Evolutionary conservation across 2,797 vertebrate genomes (phyloP).

Genomic region (Lagodon rhomboides): DNA sequence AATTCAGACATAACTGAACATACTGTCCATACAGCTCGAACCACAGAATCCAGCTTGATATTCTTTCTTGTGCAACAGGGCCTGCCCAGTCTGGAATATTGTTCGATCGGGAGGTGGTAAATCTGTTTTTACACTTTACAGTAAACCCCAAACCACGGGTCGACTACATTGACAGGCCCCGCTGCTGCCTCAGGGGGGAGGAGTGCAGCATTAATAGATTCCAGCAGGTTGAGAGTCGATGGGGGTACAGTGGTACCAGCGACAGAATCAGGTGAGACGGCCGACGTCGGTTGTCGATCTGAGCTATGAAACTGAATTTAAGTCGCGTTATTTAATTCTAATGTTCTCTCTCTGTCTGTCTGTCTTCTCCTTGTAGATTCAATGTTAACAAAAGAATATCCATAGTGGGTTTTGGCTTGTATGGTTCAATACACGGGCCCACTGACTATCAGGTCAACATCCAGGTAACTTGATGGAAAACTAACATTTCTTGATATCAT

Average conservation of each 20-base stretch:
- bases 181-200: slow-evolving; percentile 97
- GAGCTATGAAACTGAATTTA: neutral
- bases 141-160: slow-evolving; percentile 99
- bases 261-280: slow-evolving; percentile 94
- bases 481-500: neutral
- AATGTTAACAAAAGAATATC: slow-evolving; percentile 97
- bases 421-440: slow-evolving; percentile 98
- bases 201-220: slow-evolving; percentile 98
- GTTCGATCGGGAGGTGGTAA: slow-evolving; percentile 96
- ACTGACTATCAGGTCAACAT: slow-evolving; percentile 99
- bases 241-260: slow-evolving; percentile 99
- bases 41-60: slow-evolving; percentile 81
- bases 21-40: slow-evolving; percentile 67
- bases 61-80: slow-evolving; percentile 89
- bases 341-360: neutral
- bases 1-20: slow-evolving; percentile 33
- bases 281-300: neutral
- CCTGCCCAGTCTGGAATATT: slow-evolving; percentile 96
- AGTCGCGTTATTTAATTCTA: neutral
- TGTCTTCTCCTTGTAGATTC: slow-evolving; percentile 86
- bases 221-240: slow-evolving; percentile 99
- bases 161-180: slow-evolving; percentile 96
- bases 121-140: slow-evolving; percentile 98
- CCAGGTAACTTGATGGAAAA: slow-evolving; percentile 86
- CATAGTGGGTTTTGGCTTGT: slow-evolving; percentile 96